Evolutionary conservation across 2,888 invertebrate species (phyloP), one percentile per base, ranked within the genome.

Genomic region (Acleris emargana): DNA sequence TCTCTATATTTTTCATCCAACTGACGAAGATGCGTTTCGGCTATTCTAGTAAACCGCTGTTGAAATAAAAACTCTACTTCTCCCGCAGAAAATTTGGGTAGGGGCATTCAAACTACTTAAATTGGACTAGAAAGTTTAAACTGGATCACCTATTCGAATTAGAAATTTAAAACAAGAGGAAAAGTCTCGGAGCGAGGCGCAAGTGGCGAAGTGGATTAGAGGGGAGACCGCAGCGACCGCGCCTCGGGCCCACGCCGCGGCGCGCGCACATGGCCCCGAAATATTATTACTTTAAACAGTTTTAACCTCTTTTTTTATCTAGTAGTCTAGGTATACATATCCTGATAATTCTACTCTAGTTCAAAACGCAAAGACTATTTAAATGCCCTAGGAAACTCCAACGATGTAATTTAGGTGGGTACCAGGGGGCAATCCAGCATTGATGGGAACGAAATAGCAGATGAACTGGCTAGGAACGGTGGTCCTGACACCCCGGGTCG

Each of bases 111-210:
- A 87, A 87, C 83, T 87, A 84, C 76, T 73, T 55, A 86, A 88
- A 88, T 88, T 85, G 82, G 79, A 84, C 81, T 82, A 64, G 76
- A 81, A 88, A 91, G 82, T 91, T 89, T 81, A 85, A 90, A 90
- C 82, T 82, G 84, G 88, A 89, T 90, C 89, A 86, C 86, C 83
- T 83, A 83, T 84, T 77, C 81, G 77, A 83, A 81, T 78, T 73
- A 76, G 70, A 76, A 82, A 88, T 91, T 90, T 89, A 87, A 89
- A 90, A 86, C 83, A 81, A 78, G 82, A 83, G 86, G 79, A 85
- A 87, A 89, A 88, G 86, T 88, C 81, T 78, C 75, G 72, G 72
- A 71, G 73, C 73, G 76, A 71, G 74, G 74, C 72, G 76, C 68
- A 72, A 69, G 75, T 76, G 71, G 75, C 73, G 75, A 88, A 91